Percentiles rank a stretch among this genome's conserved stretches.
Evolutionary conservation across 2,888 invertebrate genomes (phyloP).

Genomic region (Phortica magna): DNA sequence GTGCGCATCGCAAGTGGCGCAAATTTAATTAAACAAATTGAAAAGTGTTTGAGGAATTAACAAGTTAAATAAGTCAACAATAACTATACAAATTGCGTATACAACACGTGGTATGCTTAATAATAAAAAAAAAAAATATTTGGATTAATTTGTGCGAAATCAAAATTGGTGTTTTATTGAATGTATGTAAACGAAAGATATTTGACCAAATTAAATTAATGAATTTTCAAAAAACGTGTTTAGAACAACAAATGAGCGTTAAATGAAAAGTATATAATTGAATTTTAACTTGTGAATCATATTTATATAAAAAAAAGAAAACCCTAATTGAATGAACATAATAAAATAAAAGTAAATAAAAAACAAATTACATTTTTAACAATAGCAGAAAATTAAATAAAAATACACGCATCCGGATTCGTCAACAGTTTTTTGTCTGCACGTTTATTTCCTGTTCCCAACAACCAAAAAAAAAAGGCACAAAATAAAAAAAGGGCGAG

Average conservation of each 20-base stretch:
- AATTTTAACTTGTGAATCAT: neutral
- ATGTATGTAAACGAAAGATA: neutral
- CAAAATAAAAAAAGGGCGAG: constrained; percentile 38
- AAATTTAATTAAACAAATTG: constrained; percentile 11
- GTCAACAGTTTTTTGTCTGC: constrained; percentile 8
- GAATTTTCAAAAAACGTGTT: constrained; percentile 22
- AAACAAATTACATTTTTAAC: constrained; percentile 6
- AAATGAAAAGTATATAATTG: neutral
- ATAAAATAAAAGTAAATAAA: constrained; percentile 6
- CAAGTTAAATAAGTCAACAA: constrained; percentile 27
- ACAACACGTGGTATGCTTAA: neutral
- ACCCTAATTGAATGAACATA: constrained; percentile 28
- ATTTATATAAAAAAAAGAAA: neutral
- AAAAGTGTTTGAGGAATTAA: neutral
- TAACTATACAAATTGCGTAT: neutral
- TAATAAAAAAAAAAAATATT: neutral
- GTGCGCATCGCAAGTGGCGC: constrained; percentile 45
- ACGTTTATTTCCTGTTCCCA: constrained; percentile 35
- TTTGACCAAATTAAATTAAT: neutral
- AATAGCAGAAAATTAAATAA: constrained; percentile 10
- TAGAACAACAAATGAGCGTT: neutral
- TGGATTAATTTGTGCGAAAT: constrained; percentile 6
- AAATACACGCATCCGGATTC: constrained; percentile 24
- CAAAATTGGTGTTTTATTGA: constrained; percentile 1
- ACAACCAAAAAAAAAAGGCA: neutral